A percentile compares a stretch with the other conserved stretches of the same genome.
These are phyloP conservation scores for Sphaeramia orbicularis DNA, from an alignment of 2,797 vertebrate species.

Conservation along the genomic window DNA sequence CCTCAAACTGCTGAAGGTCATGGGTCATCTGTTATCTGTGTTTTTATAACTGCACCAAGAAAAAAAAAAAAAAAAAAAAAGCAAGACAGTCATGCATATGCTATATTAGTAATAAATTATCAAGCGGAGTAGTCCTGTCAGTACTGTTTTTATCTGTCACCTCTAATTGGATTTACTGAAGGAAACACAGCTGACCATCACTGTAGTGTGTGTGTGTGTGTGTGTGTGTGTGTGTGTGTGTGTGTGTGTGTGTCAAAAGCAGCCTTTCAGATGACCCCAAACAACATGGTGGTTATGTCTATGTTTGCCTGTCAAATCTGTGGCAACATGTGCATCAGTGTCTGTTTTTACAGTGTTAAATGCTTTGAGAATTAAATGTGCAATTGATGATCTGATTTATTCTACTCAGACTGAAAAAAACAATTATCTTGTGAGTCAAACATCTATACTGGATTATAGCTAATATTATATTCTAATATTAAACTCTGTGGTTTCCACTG, in stretches of 20 bases:
- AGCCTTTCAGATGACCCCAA: not conserved
- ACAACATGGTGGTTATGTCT: not conserved
- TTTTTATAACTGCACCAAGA: not conserved
- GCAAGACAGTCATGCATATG: not conserved
- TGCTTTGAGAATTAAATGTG: not conserved
- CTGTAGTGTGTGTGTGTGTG: conserved; percentile 6
- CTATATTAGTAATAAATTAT: conserved; percentile 8
- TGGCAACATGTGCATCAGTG: not conserved
- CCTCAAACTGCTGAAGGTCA: conserved; percentile 39
- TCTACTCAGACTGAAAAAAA: not conserved
- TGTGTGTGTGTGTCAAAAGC: not conserved
- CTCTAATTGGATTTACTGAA: conserved; percentile 37
- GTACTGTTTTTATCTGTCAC: conserved; percentile 20
- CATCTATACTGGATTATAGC: not conserved
- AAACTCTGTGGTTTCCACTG: not conserved
- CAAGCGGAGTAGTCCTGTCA: conserved; percentile 6
- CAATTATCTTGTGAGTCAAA: not conserved
- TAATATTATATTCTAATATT: conserved; percentile 1
- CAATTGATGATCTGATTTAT: not conserved
- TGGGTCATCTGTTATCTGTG: conserved; percentile 10
- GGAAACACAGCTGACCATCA: conserved; percentile 8
- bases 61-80: not conserved
- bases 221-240: too few relatives aligned
- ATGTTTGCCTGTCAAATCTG: not conserved
- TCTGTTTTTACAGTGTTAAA: not conserved